Conservation (phyloP, 1,140 invertebrate genomes). For the Manduca sexta region DNA sequence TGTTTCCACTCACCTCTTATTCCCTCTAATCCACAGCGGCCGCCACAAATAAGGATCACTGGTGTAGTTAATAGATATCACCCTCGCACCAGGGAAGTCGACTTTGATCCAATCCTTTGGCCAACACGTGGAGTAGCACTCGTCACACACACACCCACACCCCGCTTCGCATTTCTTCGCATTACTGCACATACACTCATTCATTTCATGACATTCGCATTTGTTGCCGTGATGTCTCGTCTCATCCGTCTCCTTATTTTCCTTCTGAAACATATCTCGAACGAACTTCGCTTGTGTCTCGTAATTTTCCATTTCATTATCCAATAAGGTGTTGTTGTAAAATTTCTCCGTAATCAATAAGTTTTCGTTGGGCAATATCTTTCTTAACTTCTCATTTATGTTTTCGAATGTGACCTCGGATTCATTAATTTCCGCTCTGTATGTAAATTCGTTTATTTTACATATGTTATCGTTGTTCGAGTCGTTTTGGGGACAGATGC, state of each 20-base stretch:
- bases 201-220: slow-evolving; percentile 5
- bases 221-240: neutral
- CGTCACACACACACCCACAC: slow-evolving; percentile 55
- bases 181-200: slow-evolving; percentile 7
- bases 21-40: slow-evolving; percentile 78
- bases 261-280: slow-evolving; percentile 42
- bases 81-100: slow-evolving; percentile 78
- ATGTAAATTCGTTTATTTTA: slow-evolving; percentile 1
- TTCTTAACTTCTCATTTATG: slow-evolving; percentile 17
- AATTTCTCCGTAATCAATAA: slow-evolving; percentile 56
- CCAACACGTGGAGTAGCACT: slow-evolving; percentile 78
- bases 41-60: slow-evolving; percentile 81
- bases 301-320: slow-evolving; percentile 42
- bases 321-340: slow-evolving; percentile 41
- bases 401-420: slow-evolving; percentile 7
- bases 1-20: slow-evolving; percentile 75
- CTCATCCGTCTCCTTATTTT: slow-evolving; percentile 8
- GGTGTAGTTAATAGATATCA: slow-evolving; percentile 81
- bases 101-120: slow-evolving; percentile 79
- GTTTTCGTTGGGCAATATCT: slow-evolving; percentile 39
- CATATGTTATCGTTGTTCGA: slow-evolving; percentile 3
- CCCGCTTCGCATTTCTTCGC: slow-evolving; percentile 34
- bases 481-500: slow-evolving; percentile 9
- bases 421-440: too few relatives aligned
- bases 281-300: slow-evolving; percentile 59